These are phyloP conservation scores for Glyptemys insculpta DNA, from an alignment of 2,797 vertebrate species.

Conservation along the genomic window DNA sequence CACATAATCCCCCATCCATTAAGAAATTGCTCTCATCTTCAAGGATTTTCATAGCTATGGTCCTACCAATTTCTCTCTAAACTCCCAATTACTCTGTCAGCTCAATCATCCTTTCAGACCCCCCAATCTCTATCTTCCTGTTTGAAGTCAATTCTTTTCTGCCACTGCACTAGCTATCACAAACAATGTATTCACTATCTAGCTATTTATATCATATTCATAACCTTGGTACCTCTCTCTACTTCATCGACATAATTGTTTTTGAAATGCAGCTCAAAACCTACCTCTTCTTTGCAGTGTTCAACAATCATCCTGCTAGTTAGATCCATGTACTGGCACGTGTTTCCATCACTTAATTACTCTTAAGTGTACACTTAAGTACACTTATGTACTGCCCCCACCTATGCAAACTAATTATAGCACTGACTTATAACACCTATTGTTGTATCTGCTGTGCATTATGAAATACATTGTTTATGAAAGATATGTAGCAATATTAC, in stretches of 20 bases:
- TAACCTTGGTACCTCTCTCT: neutral
- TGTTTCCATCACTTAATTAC: neutral
- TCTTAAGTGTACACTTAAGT: neutral
- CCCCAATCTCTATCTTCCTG: neutral
- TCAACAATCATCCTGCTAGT: neutral
- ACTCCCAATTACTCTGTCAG: neutral
- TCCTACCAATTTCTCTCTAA: neutral
- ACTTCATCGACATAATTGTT: neutral
- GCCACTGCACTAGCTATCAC: neutral
- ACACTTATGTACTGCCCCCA: neutral
- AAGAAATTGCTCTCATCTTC: neutral
- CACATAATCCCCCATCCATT: neutral
- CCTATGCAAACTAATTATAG: neutral
- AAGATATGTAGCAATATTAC: neutral
- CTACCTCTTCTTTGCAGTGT: neutral
- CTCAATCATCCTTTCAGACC: neutral
- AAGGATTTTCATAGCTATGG: neutral
- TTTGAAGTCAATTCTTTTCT: neutral
- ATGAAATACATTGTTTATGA: neutral
- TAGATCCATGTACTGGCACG: neutral
- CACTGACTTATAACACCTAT: neutral
- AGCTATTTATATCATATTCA: neutral
- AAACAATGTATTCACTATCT: accelerated
- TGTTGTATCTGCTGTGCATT: neutral
- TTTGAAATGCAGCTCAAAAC: neutral